Conservation (phyloP, 2,888 invertebrate species). For the Macrophya annulata region DNA sequence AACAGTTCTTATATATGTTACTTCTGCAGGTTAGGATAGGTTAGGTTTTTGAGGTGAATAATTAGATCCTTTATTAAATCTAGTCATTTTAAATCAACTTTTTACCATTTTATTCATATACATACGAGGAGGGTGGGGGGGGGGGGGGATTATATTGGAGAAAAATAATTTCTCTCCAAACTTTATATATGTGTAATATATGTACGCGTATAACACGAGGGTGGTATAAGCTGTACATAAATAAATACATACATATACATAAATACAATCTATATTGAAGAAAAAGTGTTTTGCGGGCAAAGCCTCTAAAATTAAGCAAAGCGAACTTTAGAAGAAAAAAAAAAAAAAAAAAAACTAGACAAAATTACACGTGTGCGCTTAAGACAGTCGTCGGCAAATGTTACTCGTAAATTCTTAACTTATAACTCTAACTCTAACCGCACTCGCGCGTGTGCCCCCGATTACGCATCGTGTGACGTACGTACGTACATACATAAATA, state of each 20-base stretch:
- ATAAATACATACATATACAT: background rate
- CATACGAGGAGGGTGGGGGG: too few species aligned
- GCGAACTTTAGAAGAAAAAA: background rate
- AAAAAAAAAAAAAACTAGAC: too few species aligned
- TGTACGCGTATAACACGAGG: background rate
- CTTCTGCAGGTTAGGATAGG: background rate
- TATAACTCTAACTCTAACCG: constrained; percentile 16
- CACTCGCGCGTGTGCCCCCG: constrained; percentile 24
- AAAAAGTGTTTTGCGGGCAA: background rate
- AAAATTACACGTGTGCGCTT: background rate
- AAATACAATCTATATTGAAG: background rate
- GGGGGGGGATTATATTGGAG: background rate
- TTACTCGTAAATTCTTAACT: constrained; percentile 46
- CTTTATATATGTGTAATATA: background rate
- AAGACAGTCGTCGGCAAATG: constrained; percentile 26
- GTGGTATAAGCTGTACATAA: background rate
- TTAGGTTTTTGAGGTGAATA: background rate
- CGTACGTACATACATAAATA: background rate
- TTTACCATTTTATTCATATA: background rate
- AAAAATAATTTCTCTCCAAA: background rate
- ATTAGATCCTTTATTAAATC: background rate
- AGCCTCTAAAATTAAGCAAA: constrained; percentile 43
- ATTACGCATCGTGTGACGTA: constrained; percentile 30
- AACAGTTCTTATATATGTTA: background rate
- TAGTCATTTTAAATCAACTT: background rate